These are phyloP conservation scores for Merodon equestris DNA, from an alignment of 2,888 invertebrate genomes.

Conservation along the genomic window DNA sequence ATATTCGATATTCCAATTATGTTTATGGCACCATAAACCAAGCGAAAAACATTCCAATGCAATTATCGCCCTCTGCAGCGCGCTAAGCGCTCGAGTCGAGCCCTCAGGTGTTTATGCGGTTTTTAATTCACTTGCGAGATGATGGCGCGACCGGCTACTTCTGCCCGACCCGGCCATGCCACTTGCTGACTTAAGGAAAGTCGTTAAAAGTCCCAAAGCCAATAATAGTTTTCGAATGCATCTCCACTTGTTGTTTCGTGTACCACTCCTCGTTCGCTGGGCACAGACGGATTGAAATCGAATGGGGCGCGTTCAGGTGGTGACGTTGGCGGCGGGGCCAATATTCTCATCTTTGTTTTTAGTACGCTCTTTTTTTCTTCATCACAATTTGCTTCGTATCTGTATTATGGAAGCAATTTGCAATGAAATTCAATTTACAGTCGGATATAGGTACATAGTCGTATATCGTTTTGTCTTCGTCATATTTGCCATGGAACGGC, in stretches of 20 bases:
- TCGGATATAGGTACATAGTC: slow-evolving; percentile 21
- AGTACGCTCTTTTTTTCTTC: slow-evolving; percentile 8
- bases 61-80: slow-evolving; percentile 58
- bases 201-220: slow-evolving; percentile 62
- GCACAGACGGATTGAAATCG: too few species aligned
- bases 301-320: too few species aligned
- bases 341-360: slow-evolving; percentile 18
- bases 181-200: slow-evolving; percentile 22
- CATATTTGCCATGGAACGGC: too few species aligned
- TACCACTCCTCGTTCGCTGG: too few species aligned
- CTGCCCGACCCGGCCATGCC: not conserved
- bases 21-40: slow-evolving; percentile 68
- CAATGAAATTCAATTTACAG: slow-evolving; percentile 63
- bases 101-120: slow-evolving; percentile 56
- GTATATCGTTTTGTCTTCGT: slow-evolving; percentile 32
- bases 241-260: not conserved
- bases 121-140: slow-evolving; percentile 42
- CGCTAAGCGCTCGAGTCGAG: slow-evolving; percentile 45
- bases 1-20: slow-evolving; percentile 68
- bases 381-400: slow-evolving; percentile 42
- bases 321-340: slow-evolving; percentile 12
- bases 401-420: slow-evolving; percentile 59
- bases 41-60: slow-evolving; percentile 62
- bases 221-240: slow-evolving; percentile 62
- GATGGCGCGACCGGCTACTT: not conserved